Percentiles rank a stretch among this genome's conserved stretches.
Evolutionary conservation across 2,113 vertebrate genomes (phyloP).

Genomic region (Burhinus oedicnemus): DNA sequence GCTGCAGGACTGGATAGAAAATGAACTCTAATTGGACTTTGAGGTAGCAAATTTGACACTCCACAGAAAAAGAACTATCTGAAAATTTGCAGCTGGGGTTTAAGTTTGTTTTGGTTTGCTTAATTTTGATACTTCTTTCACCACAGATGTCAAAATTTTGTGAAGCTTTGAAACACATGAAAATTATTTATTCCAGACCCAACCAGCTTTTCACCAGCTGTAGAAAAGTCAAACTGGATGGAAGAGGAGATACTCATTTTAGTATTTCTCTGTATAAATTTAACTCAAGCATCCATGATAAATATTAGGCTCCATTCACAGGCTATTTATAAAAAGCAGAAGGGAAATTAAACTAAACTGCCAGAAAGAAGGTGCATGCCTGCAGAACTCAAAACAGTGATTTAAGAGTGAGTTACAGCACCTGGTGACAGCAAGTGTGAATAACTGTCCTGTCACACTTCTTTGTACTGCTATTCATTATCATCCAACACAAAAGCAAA

Average conservation of each 20-base stretch:
- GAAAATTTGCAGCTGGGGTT: constrained; percentile 57
- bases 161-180: constrained; percentile 36
- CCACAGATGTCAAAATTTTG: constrained; percentile 44
- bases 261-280: constrained; percentile 35
- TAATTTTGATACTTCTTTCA: constrained; percentile 59
- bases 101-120: constrained; percentile 54
- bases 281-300: constrained; percentile 29
- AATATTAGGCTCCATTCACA: constrained; percentile 38
- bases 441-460: background rate
- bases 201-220: constrained; percentile 55
- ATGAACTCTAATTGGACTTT: constrained; percentile 58
- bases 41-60: constrained; percentile 50
- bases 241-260: constrained; percentile 21
- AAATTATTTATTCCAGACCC: constrained; percentile 23
- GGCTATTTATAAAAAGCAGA: constrained; percentile 43
- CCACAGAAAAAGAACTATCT: constrained; percentile 33
- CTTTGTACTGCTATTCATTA: background rate
- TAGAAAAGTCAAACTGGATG: constrained; percentile 33
- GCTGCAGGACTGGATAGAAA: constrained; percentile 51
- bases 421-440: background rate
- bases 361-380: background rate
- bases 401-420: background rate
- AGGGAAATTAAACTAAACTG: background rate
- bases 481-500: background rate
- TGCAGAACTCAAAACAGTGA: background rate